Base-by-base conservation (phyloP, 2,888 invertebrate genomes). In the Coenonympha arcania region DNA sequence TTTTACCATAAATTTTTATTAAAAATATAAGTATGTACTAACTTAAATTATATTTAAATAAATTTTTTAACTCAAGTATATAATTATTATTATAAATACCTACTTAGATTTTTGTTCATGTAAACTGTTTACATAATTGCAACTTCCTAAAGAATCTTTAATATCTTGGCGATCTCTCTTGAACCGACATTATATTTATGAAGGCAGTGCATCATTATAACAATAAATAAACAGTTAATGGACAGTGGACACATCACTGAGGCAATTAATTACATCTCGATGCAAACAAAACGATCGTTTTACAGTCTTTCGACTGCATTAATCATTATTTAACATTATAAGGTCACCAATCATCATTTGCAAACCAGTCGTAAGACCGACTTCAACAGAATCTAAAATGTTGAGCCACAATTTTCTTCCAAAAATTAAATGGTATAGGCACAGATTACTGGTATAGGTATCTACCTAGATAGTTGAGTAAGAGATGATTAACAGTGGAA, bases 151-250 rank as follows among this genome's bases (percentile, higher is more conserved):
- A 1, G 24, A 24, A 39, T 24, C 24, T 24, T 24, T n/a, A 9
- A 8, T 16, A 33, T 33, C 16, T 16, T 16, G 1, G 3, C 15
- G 39, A 39, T 42, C 28, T 42, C 48, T 51, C 51, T 54, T 48
- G 48, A 54, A 54, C 48, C 41, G 45, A 51, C 24, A 43, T n/a
- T n/a, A 19, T 28, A 40, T 40, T 42, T 42, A 30, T 13, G 11
- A n/a, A n/a, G n/a, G n/a, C n/a, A n/a, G n/a, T n/a, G 30, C 9
- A 30, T 30, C 9, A 30, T 42, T 9, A 6, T 5, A 18, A 42
- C 11, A 34, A 48, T 40, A 44, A 44, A 33, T 43, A 37, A 45
- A 46, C 48, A 46, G 48, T 42, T 51, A 41, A 51, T 48, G 42
- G 24, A 44, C 41, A 41, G 48, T 48, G 42, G 24, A 44, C 41